Base-by-base conservation (phyloP, 2,113 vertebrate genomes). In the Oncorhynchus clarkii region DNA sequence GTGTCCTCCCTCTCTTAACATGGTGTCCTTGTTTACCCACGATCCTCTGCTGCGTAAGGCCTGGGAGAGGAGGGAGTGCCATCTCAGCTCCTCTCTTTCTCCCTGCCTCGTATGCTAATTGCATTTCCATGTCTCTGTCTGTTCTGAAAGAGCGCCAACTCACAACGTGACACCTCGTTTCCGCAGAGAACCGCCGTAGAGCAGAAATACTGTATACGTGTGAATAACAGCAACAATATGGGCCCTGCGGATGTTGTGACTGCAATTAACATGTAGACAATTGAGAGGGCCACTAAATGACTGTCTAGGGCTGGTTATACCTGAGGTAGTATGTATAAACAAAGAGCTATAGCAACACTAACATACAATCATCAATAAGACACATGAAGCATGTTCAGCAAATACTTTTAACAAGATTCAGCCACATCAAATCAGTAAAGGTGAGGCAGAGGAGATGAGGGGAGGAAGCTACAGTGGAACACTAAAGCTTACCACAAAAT, bases 71-170 rank as follows among this genome's bases (percentile, higher is more conserved):
- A 62, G 59, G n/a, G 59, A 62, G 59, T 16, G 7, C 59, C 22
- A 62, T 62, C 70, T 48, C 29, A 11, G 65, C 3, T 34, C 66
- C 54, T 45, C 39, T 45, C 39, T 11, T 8, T 39, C 39, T 45
- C 39, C 39, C 54, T 34, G 26, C n/a, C 6, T 49, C 5, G 71
- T 73, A 54, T 5, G 51, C 51, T 80, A 76, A 84, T 81, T 72
- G 67, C 27, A 67, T 76, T 67, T 66, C 24, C 34, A 71, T 66
- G 65, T 68, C 66, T 80, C 49, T 2, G 31, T 62, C 67, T 64
- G 48, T 49, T 72, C 27, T 60, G 26, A n/a, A 67, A 48, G 66
- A 73, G 64, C 49, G 71, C 75, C 71, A 29, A 68, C 39, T 70
- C 59, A 65, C 24, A n/a, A 13, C 12, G 60, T 60, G 67, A 29